Evolutionary conservation across 2,888 invertebrate genomes (phyloP).

Genomic region (Bimastos eiseni): DNA sequence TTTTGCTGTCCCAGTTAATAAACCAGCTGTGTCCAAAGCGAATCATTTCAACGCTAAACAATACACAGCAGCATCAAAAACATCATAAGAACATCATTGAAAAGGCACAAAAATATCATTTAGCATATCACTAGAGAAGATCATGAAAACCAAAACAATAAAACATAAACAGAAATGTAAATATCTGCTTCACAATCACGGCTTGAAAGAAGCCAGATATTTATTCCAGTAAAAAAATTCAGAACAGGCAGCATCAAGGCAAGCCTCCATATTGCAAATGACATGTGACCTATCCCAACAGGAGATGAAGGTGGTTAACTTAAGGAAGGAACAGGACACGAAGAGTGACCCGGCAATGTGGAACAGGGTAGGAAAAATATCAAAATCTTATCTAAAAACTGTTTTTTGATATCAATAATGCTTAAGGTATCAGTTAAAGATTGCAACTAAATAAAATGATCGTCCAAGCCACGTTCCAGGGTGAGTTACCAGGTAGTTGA

Average conservation of each 20-base stretch:
- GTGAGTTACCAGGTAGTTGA: no score
- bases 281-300: neutral
- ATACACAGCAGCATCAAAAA: neutral
- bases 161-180: neutral
- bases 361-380: neutral
- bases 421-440: no score
- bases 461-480: no score
- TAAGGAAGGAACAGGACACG: neutral
- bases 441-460: no score
- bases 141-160: neutral
- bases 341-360: neutral
- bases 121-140: neutral
- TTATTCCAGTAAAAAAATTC: neutral
- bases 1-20: constrained; percentile 98
- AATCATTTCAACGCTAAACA: constrained; percentile 78
- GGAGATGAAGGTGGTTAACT: neutral
- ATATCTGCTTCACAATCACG: neutral
- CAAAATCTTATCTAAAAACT: no score
- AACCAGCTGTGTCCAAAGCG: constrained; percentile 96
- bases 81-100: neutral
- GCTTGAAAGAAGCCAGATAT: neutral
- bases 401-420: no score
- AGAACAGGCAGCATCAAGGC: no score
- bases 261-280: neutral
- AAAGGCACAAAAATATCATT: neutral